phyloP scores from a whole-genome alignment of 1,140 invertebrate species.

The Drosophila ercepeae region DNA sequence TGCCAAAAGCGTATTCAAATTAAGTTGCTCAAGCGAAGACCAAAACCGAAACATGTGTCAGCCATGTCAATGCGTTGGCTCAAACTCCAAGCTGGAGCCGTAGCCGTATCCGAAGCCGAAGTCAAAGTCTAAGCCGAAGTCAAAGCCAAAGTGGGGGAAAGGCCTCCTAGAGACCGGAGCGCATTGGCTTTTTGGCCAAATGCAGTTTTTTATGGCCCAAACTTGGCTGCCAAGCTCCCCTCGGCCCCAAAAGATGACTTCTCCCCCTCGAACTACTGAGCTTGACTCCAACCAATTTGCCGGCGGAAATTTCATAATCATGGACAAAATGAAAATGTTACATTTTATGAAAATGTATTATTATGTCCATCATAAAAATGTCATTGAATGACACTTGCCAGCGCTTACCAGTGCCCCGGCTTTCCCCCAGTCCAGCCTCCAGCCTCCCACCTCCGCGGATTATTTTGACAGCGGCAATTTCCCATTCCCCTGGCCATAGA shows the following conservation, averaged over 20 bases:
- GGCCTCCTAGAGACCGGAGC: neutral
- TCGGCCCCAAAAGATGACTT: conserved; percentile 9
- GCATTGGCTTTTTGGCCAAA: conserved; percentile 37
- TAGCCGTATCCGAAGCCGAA: too few species aligned
- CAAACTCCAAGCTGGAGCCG: conserved; percentile 2
- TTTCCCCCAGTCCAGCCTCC: neutral
- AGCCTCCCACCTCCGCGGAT: conserved; percentile 34
- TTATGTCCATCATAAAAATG: conserved; percentile 74
- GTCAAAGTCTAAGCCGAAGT: conserved; percentile 3
- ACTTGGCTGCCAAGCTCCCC: neutral
- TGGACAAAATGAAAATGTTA: conserved; percentile 75
- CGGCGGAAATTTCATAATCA: conserved; percentile 76
- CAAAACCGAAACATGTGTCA: conserved; percentile 71
- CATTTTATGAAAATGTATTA: conserved; percentile 75
- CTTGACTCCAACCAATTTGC: conserved; percentile 35
- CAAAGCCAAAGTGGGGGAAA: neutral
- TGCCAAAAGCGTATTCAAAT: conserved; percentile 78
- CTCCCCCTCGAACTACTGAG: neutral
- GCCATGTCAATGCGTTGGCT: conserved; percentile 66
- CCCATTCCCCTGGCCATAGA: neutral
- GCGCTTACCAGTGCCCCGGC: conserved; percentile 9
- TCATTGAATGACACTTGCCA: conserved; percentile 78
- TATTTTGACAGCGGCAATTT: conserved; percentile 69
- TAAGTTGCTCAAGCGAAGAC: conserved; percentile 61
- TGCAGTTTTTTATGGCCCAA: conserved; percentile 12